Percentiles rank a stretch among this genome's conserved stretches.
Evolutionary conservation across 2,888 invertebrate species (phyloP).

Genomic region (Lasioglossum leucozonium): DNA sequence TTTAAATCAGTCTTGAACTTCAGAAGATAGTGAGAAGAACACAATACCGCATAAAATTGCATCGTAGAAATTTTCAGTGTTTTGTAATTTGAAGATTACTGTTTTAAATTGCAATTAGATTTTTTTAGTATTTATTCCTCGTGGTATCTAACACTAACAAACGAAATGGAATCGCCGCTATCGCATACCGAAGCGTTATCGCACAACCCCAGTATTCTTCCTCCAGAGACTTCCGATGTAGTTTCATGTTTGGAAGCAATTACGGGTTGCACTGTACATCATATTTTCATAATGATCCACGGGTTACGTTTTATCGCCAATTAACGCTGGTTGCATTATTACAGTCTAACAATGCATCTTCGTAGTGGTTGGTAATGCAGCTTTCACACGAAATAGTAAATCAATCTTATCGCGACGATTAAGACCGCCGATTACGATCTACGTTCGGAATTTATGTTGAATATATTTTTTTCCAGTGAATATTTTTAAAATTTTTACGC

Average conservation of each 20-base stretch:
- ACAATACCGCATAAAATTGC: background rate
- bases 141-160: background rate
- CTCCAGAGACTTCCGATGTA: background rate
- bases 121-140: background rate
- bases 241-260: background rate
- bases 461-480: background rate
- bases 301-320: conserved; percentile 13
- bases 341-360: background rate
- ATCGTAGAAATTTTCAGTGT: background rate
- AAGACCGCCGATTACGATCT: background rate
- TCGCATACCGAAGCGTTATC: background rate
- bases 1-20: background rate
- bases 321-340: conserved; percentile 13
- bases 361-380: background rate
- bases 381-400: background rate
- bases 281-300: conserved; percentile 12
- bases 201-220: background rate
- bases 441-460: background rate
- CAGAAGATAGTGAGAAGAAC: too few relatives aligned
- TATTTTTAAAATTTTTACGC: background rate
- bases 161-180: background rate
- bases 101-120: background rate
- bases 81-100: background rate
- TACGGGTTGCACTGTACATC: background rate
- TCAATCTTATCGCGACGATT: conserved; percentile 5